A percentile compares a stretch with the other conserved stretches of the same genome.
Evolutionary conservation across 1,140 invertebrate genomes (phyloP).

Genomic region (Brachionus asplanchnoidis): DNA sequence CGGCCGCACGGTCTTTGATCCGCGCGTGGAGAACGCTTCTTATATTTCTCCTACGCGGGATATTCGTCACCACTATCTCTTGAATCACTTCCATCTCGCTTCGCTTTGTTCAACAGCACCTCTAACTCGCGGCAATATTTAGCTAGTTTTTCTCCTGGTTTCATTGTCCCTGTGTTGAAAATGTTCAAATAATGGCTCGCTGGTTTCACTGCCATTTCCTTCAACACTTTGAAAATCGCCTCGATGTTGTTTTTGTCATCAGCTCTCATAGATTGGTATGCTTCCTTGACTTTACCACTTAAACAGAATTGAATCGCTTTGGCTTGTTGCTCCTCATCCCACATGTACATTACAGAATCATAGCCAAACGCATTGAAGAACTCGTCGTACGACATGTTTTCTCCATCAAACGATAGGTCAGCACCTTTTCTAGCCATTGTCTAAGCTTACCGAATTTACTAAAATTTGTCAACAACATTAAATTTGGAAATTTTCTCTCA

Average conservation of each 20-base stretch:
- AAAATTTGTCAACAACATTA: too few species aligned
- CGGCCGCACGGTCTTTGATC: not conserved
- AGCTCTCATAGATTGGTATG: not conserved
- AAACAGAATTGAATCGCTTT: not conserved
- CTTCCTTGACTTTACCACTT: not conserved
- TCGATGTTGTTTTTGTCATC: not conserved
- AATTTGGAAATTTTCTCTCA: too few species aligned
- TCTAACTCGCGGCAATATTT: too few species aligned
- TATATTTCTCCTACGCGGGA: not conserved
- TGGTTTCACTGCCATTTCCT: not conserved
- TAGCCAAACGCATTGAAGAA: too few species aligned
- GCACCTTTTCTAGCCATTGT: not conserved
- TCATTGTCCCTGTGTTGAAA: too few species aligned
- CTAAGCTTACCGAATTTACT: not conserved
- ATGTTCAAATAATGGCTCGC: too few species aligned
- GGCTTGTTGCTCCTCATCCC: not conserved
- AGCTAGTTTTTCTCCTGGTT: too few species aligned
- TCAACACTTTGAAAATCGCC: not conserved
- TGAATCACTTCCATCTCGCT: not conserved
- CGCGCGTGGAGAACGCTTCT: not conserved
- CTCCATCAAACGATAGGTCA: not conserved
- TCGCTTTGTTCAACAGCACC: too few species aligned
- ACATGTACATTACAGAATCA: too few species aligned
- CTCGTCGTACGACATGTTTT: not conserved
- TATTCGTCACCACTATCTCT: not conserved